A percentile compares a stretch with the other conserved stretches of the same genome.
These are phyloP conservation scores for Anastrepha obliqua DNA, from an alignment of 1,140 invertebrate genomes.

Conservation along the genomic window DNA sequence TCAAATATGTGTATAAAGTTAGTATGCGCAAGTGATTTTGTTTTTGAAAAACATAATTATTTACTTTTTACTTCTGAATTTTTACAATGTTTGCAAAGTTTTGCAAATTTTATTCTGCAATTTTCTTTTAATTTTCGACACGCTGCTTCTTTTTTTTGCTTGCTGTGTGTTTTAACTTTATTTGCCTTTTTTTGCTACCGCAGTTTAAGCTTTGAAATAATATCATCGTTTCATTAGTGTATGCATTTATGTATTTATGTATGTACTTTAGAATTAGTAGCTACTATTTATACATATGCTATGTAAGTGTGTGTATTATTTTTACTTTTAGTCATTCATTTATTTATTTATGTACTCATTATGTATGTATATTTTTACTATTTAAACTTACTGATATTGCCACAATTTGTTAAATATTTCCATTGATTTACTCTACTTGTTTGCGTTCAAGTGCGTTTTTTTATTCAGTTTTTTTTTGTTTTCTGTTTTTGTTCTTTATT, in stretches of 20 bases:
- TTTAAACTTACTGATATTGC: slow-evolving; percentile 51
- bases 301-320: slow-evolving; percentile 56
- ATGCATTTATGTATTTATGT: slow-evolving; percentile 51
- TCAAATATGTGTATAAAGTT: background rate
- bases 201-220: slow-evolving; percentile 35
- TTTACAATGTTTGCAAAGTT: background rate
- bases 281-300: slow-evolving; percentile 31
- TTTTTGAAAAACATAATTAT: background rate
- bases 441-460: background rate
- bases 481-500: background rate
- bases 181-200: background rate
- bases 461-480: background rate
- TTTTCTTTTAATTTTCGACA: background rate
- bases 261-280: slow-evolving; percentile 45
- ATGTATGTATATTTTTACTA: slow-evolving; percentile 52
- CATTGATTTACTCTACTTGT: background rate
- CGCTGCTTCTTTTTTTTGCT: background rate
- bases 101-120: background rate
- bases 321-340: slow-evolving; percentile 24
- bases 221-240: slow-evolving; percentile 60
- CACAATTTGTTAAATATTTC: slow-evolving; percentile 34
- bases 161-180: background rate
- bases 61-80: background rate
- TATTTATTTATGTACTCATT: background rate
- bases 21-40: background rate